Percentiles rank a stretch among this genome's conserved stretches.
Conservation (phyloP, 2,113 vertebrate species). For the Menura novaehollandiae region DNA sequence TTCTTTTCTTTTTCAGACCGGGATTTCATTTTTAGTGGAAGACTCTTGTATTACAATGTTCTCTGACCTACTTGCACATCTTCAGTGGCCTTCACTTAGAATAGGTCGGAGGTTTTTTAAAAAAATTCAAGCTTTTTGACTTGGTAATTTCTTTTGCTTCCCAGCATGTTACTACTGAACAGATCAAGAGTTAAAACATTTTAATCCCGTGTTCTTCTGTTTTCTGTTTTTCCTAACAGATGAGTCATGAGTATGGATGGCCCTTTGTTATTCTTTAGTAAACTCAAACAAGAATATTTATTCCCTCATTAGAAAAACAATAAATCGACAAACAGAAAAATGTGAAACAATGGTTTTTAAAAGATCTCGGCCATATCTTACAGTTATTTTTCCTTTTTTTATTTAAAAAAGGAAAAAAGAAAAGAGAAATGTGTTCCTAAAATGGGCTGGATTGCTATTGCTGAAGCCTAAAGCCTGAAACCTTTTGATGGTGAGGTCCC, state of each 20-base stretch:
- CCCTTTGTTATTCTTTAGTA: conserved; percentile 22
- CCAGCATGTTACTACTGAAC: neutral
- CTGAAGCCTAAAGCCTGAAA: neutral
- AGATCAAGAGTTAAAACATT: conserved; percentile 21
- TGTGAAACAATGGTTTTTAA: neutral
- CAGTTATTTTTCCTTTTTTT: neutral
- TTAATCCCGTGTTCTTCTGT: neutral
- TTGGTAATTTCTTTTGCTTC: neutral
- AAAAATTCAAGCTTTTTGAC: neutral
- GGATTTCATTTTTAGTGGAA: neutral
- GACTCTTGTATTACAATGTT: neutral
- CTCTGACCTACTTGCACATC: neutral
- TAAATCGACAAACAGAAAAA: conserved; percentile 5
- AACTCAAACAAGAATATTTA: conserved; percentile 30
- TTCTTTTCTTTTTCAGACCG: neutral
- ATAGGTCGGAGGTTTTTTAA: neutral
- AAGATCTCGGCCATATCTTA: neutral
- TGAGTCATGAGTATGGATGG: neutral
- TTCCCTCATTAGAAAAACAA: conserved; percentile 11
- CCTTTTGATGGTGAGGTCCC: neutral
- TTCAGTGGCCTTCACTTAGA: neutral
- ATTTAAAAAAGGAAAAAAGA: neutral
- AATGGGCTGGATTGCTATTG: neutral
- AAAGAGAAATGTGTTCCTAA: neutral
- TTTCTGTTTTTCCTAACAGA: conserved; percentile 1